Conservation (phyloP, 2,113 vertebrate genomes). For the Serilophus lunatus region DNA sequence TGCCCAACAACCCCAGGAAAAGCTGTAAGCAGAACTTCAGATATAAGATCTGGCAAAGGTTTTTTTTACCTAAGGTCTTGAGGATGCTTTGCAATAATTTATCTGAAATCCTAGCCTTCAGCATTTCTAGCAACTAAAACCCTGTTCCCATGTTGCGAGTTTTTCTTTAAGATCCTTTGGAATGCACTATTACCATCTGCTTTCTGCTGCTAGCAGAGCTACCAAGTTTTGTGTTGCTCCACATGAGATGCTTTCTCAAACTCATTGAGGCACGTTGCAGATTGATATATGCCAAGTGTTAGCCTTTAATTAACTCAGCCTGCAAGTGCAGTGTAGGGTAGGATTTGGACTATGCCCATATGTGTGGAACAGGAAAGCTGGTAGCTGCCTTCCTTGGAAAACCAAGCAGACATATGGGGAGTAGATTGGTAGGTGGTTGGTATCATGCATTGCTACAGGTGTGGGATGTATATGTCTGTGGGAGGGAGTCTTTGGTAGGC, state of each 20-base stretch:
- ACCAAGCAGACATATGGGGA: conserved; percentile 36
- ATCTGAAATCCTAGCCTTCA: background rate
- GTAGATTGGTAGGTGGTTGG: background rate
- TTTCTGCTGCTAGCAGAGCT: background rate
- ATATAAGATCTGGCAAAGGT: background rate
- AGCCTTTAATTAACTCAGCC: background rate
- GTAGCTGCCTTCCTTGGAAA: background rate
- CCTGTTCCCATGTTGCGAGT: background rate
- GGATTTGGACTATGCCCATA: background rate
- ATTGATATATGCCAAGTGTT: background rate
- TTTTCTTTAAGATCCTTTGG: conserved; percentile 1
- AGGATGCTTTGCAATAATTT: background rate
- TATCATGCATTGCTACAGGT: conserved; percentile 17
- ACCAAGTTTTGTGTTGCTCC: background rate
- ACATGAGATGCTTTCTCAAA: background rate
- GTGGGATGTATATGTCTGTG: conserved; percentile 24
- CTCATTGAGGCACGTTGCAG: background rate
- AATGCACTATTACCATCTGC: conserved; percentile 3
- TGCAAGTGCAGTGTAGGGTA: background rate
- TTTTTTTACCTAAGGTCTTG: background rate
- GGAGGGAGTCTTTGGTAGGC: conserved; percentile 11
- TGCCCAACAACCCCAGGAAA: background rate
- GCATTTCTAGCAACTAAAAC: background rate
- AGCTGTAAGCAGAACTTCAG: background rate
- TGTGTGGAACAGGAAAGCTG: background rate